Evolutionary conservation across 2,113 vertebrate species (phyloP), one percentile per base, ranked within the genome.

Genomic region (Hyaena hyaena): DNA sequence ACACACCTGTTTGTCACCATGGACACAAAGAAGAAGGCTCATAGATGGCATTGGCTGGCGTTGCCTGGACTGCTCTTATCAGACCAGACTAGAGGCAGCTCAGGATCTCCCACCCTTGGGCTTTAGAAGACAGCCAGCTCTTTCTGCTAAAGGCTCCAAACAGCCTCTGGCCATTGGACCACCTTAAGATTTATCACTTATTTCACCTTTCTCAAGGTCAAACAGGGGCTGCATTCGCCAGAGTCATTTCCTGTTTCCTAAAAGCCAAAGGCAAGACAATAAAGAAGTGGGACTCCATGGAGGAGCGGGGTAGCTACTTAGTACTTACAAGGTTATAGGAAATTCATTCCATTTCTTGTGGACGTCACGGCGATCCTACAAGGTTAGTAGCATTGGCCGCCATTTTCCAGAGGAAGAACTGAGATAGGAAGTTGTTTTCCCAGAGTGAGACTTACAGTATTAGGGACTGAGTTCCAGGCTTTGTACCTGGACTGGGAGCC

Each of bases 201-300:
- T 61, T 88, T 80, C 97, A 98, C 89, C 89, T 96, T 92, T 48
- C 48, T 93, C 68, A 83, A 95, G 93, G 97, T 97, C 96, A 93
- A 82, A 76, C 39, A 80, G 8, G 69, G 48, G 50, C 89, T 87
- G n/a, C 26, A n/a, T 95, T 97, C 90, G 93, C 95, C 93, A 92
- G 83, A 95, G 89, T 77, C 79, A 93, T 93, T 97, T 97, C 98
- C 89, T 98, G 79, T 55, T 79, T 93, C 73, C 77, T 91, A 94
- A 95, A 53, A 58, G 74, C 66, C 21, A 48, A 89, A 79, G 45
- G 82, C 89, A 65, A 96, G 90, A 97, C 97, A 97, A 88, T 91
- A 55, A 80, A 85, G 55, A 24, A 35, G 55, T 84, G 61, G 58
- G 17, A 35, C 28, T 69, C 43, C 33, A 5, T n/a, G 83, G n/a